Evolutionary conservation across 2,113 vertebrate species (phyloP).

Genomic region (Nothoprocta pentlandii): DNA sequence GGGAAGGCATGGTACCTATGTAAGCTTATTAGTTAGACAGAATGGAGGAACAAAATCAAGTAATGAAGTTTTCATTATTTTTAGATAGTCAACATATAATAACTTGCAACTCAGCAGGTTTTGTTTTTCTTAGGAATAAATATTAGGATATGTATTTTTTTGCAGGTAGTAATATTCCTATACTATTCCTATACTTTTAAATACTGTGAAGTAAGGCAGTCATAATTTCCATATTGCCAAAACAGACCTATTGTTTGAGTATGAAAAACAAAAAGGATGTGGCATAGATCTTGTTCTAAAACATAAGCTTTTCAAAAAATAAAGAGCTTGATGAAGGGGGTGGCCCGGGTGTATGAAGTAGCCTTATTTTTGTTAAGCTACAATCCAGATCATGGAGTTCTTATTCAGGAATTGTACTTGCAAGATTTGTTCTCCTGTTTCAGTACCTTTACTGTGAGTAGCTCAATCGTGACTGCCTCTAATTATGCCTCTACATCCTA

Average conservation of each 20-base stretch:
- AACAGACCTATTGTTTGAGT: not conserved
- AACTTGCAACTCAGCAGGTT: not conserved
- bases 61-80: not conserved
- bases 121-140: not conserved
- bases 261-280: not conserved
- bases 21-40: not conserved
- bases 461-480: constrained; percentile 28
- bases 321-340: not conserved
- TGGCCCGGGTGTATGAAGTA: not conserved
- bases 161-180: not conserved
- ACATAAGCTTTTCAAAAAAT: not conserved
- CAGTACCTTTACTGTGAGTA: not conserved
- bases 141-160: not conserved
- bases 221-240: not conserved
- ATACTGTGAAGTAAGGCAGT: not conserved
- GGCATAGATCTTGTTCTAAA: not conserved
- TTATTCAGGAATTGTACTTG: not conserved
- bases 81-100: not conserved
- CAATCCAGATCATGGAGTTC: not conserved
- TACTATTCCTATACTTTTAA: not conserved
- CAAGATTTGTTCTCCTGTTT: not conserved
- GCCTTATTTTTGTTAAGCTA: not conserved
- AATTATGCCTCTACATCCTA: constrained; percentile 35
- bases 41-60: not conserved
- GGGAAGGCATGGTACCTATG: not conserved